A percentile compares a stretch with the other conserved stretches of the same genome.
Evolutionary conservation across 1,140 invertebrate genomes (phyloP).

Genomic region (Chlorops oryzae): DNA sequence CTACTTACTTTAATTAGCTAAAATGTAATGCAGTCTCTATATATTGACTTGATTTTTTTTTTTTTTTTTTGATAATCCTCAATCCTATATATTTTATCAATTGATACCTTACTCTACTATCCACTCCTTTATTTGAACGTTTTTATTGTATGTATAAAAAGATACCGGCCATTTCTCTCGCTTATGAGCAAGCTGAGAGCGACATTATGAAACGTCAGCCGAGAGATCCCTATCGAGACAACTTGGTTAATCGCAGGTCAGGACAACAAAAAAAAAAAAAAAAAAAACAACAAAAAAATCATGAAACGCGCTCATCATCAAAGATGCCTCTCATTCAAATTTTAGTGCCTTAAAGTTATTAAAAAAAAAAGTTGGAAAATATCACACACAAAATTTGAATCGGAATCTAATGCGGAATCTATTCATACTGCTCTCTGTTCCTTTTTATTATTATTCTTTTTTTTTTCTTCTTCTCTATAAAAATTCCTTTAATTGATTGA

Average conservation of each 20-base stretch:
- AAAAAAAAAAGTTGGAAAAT: too few relatives aligned
- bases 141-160: conserved; percentile 45
- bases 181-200: conserved; percentile 98
- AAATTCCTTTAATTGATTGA: too few relatives aligned
- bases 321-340: too few relatives aligned
- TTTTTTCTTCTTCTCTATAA: too few relatives aligned
- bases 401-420: too few relatives aligned
- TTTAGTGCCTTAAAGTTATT: too few relatives aligned
- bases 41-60: neutral
- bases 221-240: conserved; percentile 92
- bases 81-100: neutral
- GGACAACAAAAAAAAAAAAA: conserved; percentile 25
- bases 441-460: too few relatives aligned
- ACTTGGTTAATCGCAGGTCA: conserved; percentile 96
- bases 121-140: neutral
- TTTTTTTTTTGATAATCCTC: conserved; percentile 3
- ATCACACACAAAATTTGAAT: too few relatives aligned
- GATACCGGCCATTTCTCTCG: conserved; percentile 99
- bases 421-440: too few relatives aligned
- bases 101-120: neutral
- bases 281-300: conserved; percentile 12
- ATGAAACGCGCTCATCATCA: too few relatives aligned
- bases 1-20: too few relatives aligned
- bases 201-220: conserved; percentile 99
- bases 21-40: too few relatives aligned